Conservation (phyloP, 2,888 invertebrate genomes). For the Dusona sp. region DNA sequence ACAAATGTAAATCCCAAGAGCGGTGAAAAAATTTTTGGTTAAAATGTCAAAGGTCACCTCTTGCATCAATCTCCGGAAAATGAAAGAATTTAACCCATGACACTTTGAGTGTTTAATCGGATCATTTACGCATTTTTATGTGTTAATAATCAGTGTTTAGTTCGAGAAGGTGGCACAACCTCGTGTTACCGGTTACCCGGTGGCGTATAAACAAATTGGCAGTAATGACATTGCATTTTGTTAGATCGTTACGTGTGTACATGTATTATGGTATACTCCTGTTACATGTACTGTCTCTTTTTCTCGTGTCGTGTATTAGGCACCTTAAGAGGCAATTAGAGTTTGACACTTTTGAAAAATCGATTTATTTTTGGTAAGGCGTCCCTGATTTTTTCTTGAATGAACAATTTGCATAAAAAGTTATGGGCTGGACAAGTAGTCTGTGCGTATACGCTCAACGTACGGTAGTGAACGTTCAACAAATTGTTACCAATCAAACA, state of each 20-base stretch:
- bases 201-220: conserved; percentile 82
- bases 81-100: background rate
- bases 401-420: too few relatives aligned
- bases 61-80: too few relatives aligned
- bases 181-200: conserved; percentile 78
- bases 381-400: too few relatives aligned
- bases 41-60: background rate
- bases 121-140: conserved; percentile 8
- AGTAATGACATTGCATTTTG: conserved; percentile 83
- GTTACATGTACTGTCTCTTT: background rate
- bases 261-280: conserved; percentile 6
- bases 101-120: background rate
- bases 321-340: too few relatives aligned
- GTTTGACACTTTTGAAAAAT: too few relatives aligned
- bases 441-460: too few relatives aligned
- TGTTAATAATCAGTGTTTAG: conserved; percentile 40
- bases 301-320: conserved; percentile 28
- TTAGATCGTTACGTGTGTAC: conserved; percentile 76
- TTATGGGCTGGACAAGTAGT: too few relatives aligned
- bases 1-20: background rate
- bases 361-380: too few relatives aligned
- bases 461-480: too few relatives aligned
- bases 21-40: background rate
- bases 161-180: conserved; percentile 69
- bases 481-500: too few relatives aligned